Conservation (phyloP, 2,797 vertebrate genomes). For the Somateria mollissima region DNA sequence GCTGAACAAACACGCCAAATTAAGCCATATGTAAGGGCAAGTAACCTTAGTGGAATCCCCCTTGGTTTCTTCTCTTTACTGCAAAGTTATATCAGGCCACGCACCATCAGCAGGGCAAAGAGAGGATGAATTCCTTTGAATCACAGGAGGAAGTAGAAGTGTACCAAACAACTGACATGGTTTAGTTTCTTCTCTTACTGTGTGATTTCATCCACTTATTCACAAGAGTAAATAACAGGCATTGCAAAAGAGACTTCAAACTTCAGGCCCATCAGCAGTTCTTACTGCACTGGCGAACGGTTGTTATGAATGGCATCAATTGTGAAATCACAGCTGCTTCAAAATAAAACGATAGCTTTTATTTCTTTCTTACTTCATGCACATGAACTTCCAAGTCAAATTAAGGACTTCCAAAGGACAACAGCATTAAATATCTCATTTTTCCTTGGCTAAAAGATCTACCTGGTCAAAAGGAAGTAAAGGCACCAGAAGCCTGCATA, state of each 20-base stretch:
- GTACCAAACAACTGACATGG: not conserved
- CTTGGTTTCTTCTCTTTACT: not conserved
- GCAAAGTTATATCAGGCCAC: not conserved
- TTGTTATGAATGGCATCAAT: not conserved
- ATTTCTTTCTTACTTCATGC: not conserved
- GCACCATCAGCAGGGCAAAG: not conserved
- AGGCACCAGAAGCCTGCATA: not conserved
- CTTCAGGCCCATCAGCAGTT: not conserved
- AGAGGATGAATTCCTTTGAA: not conserved
- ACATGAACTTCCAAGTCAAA: not conserved
- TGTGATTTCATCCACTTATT: not conserved
- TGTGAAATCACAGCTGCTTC: not conserved
- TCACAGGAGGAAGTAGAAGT: not conserved
- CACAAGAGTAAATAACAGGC: not conserved
- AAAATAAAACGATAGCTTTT: constrained; percentile 14
- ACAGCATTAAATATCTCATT: not conserved
- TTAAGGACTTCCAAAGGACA: not conserved
- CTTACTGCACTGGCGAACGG: not conserved
- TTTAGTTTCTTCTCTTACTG: constrained; percentile 22
- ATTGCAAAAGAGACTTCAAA: constrained; percentile 23
- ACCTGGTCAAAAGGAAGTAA: not conserved
- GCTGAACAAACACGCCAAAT: not conserved
- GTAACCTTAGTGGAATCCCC: not conserved
- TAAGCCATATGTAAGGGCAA: not conserved
- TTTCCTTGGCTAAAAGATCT: not conserved